A percentile compares a stretch with the other conserved stretches of the same genome.
Conservation (phyloP, 1,140 invertebrate genomes). For the Tetramorium alpestre region DNA sequence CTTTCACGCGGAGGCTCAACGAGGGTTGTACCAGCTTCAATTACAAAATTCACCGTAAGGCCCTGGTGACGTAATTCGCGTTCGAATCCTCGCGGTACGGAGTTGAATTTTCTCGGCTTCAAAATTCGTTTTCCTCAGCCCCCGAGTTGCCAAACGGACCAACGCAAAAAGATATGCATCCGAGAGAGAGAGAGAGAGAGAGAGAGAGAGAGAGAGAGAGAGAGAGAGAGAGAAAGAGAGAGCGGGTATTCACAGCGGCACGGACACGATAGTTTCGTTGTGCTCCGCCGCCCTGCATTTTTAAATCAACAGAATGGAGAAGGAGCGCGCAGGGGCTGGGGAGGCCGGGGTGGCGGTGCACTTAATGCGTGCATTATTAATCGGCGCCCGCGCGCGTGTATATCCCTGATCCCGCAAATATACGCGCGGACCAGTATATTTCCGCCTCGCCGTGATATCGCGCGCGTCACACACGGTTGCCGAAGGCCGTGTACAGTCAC, state of each 20-base stretch:
- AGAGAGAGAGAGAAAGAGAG: slow-evolving; percentile 74
- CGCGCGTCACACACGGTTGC: not conserved
- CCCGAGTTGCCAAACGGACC: too few species aligned
- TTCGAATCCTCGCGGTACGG: too few species aligned
- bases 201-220: slow-evolving; percentile 74
- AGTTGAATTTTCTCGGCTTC: slow-evolving; percentile 1
- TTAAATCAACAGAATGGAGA: slow-evolving; percentile 78
- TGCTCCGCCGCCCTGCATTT: slow-evolving; percentile 78
- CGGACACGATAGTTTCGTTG: slow-evolving; percentile 66
- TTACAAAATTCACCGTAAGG: not conserved
- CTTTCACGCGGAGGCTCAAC: not conserved
- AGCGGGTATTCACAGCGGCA: slow-evolving; percentile 71
- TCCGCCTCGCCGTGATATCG: not conserved
- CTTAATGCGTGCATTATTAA: slow-evolving; percentile 82
- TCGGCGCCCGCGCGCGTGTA: slow-evolving; percentile 55
- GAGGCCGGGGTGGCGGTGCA: slow-evolving; percentile 73
- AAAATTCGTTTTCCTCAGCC: not conserved
- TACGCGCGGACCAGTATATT: not conserved
- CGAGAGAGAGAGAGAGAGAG: slow-evolving; percentile 71
- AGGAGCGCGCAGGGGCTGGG: slow-evolving; percentile 61
- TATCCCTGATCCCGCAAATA: slow-evolving; percentile 10
- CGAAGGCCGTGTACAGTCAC: not conserved
- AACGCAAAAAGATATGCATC: not conserved
- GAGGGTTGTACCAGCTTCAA: not conserved
- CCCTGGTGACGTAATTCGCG: not conserved